A percentile compares a stretch with the other conserved stretches of the same genome.
Evolutionary conservation across 2,113 vertebrate genomes (phyloP).

Genomic region (Dryoscopus gambensis): DNA sequence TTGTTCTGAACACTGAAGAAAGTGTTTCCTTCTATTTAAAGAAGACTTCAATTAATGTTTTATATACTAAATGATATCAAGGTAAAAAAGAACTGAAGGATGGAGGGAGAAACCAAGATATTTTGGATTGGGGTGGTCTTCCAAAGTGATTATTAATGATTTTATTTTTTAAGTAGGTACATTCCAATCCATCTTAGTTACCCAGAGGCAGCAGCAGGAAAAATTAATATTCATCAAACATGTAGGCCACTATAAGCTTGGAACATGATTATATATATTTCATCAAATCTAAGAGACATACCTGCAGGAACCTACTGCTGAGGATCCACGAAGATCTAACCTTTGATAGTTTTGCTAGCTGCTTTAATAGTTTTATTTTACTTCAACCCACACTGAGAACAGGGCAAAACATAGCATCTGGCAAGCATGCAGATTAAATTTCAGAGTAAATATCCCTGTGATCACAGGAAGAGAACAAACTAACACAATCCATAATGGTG

Average conservation of each 20-base stretch:
- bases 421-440: neutral
- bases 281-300: neutral
- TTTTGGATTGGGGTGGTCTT: neutral
- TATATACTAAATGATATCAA: neutral
- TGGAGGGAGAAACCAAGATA: neutral
- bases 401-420: neutral
- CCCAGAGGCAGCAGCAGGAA: neutral
- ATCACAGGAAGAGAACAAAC: neutral
- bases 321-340: neutral
- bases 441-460: neutral
- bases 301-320: neutral
- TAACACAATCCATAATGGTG: neutral
- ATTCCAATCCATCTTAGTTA: neutral
- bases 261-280: neutral
- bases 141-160: neutral
- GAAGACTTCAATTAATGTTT: neutral
- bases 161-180: neutral
- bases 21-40: neutral
- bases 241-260: neutral
- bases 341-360: neutral
- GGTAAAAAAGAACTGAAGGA: neutral
- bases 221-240: neutral
- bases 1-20: neutral
- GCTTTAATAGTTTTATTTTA: neutral
- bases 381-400: neutral